Evolutionary conservation across 1,140 invertebrate species (phyloP).

Genomic region (Mamestra configurata): DNA sequence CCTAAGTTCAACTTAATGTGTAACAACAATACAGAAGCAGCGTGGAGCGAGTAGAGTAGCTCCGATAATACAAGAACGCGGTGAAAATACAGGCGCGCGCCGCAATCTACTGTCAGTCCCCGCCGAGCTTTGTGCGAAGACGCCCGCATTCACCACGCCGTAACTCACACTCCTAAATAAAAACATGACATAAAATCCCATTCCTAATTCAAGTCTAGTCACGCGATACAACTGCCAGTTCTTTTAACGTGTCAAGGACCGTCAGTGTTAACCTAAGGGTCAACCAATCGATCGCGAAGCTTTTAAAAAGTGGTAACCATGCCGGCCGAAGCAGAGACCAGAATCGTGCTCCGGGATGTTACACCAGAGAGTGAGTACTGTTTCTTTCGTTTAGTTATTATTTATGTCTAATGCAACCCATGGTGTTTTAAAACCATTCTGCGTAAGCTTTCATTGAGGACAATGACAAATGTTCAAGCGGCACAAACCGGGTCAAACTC

Average conservation of each 20-base stretch:
- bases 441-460: neutral
- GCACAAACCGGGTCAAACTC: constrained; percentile 10
- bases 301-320: constrained; percentile 60
- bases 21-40: constrained; percentile 28
- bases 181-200: constrained; percentile 53
- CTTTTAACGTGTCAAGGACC: constrained; percentile 29
- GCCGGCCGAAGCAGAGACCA: constrained; percentile 73
- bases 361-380: constrained; percentile 77
- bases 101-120: constrained; percentile 31
- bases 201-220: constrained; percentile 4
- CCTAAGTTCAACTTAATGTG: constrained; percentile 2
- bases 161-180: neutral
- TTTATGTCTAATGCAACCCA: neutral
- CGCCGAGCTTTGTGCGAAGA: constrained; percentile 23
- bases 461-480: constrained; percentile 20
- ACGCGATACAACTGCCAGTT: constrained; percentile 22
- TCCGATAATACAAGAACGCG: constrained; percentile 20
- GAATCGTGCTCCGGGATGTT: constrained; percentile 72
- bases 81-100: constrained; percentile 41
- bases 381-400: neutral
- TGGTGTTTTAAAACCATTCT: neutral
- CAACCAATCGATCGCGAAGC: constrained; percentile 37
- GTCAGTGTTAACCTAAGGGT: neutral
- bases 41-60: neutral
- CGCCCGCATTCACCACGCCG: constrained; percentile 18